Percentiles rank a stretch among this genome's conserved stretches.
These are phyloP conservation scores for Sarotherodon lohbergeri DNA, from an alignment of 2,113 vertebrate species.

Conservation along the genomic window DNA sequence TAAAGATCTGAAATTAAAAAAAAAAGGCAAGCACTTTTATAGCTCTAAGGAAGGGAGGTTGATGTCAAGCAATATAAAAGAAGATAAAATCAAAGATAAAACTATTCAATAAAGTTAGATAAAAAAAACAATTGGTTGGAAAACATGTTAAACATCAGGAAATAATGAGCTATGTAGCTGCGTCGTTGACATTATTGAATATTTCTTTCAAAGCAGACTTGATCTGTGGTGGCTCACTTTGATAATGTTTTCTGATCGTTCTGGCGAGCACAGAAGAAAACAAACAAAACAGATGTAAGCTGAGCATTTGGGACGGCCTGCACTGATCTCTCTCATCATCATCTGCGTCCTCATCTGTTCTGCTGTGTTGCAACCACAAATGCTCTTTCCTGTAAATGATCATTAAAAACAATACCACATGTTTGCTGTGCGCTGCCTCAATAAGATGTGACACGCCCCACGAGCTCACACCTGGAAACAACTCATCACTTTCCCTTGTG, in stretches of 20 bases:
- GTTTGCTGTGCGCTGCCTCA: neutral
- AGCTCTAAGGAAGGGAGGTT: neutral
- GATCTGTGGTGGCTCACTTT: neutral
- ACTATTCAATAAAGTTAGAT: neutral
- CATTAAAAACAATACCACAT: neutral
- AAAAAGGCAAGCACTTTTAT: neutral
- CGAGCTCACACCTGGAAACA: conserved; percentile 50
- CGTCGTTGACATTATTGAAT: neutral
- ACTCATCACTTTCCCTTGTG: conserved; percentile 31
- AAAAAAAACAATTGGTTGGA: accelerated
- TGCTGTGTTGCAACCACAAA: neutral
- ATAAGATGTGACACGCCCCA: conserved; percentile 4
- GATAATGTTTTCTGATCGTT: neutral
- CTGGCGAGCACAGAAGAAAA: neutral
- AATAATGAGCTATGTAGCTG: neutral
- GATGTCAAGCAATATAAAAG: neutral
- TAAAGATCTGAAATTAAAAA: neutral
- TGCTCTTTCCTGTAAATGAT: neutral
- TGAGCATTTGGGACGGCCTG: neutral
- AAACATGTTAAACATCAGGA: neutral
- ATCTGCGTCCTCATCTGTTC: neutral
- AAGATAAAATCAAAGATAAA: neutral
- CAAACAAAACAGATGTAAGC: neutral
- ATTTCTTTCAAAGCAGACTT: neutral
- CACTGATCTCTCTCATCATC: neutral